These are phyloP conservation scores for Megalurothrips usitatus DNA, from an alignment of 2,888 invertebrate genomes.

Conservation along the genomic window DNA sequence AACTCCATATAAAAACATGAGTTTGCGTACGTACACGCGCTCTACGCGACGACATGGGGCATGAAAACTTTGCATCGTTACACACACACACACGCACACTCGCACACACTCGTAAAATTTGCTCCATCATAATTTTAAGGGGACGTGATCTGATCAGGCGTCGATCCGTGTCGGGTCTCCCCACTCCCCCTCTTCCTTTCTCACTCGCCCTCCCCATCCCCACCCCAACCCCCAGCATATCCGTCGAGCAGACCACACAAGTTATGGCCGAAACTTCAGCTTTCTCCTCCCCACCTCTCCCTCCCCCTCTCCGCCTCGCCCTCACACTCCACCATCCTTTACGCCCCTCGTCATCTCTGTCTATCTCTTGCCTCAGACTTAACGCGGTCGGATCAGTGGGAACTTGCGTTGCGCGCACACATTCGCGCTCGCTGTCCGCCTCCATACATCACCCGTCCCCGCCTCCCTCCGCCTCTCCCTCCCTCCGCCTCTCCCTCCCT, in stretches of 20 bases:
- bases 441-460: background rate
- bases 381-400: too few species aligned
- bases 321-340: slow-evolving; percentile 31
- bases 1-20: slow-evolving; percentile 11
- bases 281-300: background rate
- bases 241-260: too few species aligned
- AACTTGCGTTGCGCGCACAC: background rate
- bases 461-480: background rate
- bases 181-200: background rate
- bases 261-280: too few species aligned
- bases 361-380: background rate
- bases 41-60: too few species aligned
- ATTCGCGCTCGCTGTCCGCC: background rate
- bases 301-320: background rate
- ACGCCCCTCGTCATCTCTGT: slow-evolving; percentile 36
- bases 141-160: too few species aligned
- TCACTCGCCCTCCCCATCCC: background rate
- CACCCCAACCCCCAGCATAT: slow-evolving; percentile 31
- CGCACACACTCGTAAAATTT: too few species aligned
- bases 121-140: too few species aligned
- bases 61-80: too few species aligned
- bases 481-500: background rate
- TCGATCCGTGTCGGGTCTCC: background rate
- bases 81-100: too few species aligned
- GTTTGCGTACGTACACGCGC: background rate